These are phyloP conservation scores for Brachylomia viminalis DNA, from an alignment of 2,888 invertebrate species.

Conservation along the genomic window DNA sequence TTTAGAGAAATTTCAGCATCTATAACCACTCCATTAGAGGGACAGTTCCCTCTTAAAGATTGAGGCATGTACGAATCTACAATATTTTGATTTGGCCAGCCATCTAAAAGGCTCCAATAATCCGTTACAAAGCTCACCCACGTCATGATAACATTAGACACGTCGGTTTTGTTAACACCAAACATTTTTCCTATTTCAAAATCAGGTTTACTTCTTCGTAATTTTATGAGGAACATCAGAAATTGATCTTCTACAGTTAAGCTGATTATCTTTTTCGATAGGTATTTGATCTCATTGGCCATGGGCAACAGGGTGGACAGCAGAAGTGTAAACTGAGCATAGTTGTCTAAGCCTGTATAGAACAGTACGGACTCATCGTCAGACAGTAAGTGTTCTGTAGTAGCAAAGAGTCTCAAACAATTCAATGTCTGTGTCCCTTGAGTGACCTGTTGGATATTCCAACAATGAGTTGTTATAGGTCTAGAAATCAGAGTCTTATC, in stretches of 20 bases:
- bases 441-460: background rate
- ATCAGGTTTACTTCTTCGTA: conserved; percentile 33
- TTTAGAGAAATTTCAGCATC: conserved; percentile 6
- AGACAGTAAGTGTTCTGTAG: conserved; percentile 8
- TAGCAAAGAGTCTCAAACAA: conserved; percentile 4
- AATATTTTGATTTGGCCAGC: conserved; percentile 24
- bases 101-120: conserved; percentile 21
- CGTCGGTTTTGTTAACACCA: conserved; percentile 14
- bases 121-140: conserved; percentile 28
- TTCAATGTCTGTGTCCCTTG: conserved; percentile 26
- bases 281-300: conserved; percentile 36
- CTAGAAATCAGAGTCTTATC: background rate
- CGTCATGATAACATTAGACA: conserved; percentile 10
- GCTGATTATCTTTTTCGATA: background rate
- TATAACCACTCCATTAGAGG: background rate
- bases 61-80: conserved; percentile 21
- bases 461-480: background rate
- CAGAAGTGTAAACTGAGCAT: conserved; percentile 11
- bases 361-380: conserved; percentile 33
- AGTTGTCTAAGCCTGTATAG: conserved; percentile 23
- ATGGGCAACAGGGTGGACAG: conserved; percentile 30
- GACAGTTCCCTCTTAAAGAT: conserved; percentile 1
- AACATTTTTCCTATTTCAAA: conserved; percentile 36
- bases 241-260: conserved; percentile 30
- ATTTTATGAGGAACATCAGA: conserved; percentile 33